Evolutionary conservation across 2,888 invertebrate species (phyloP).

Genomic region (Lapara coniferarum): DNA sequence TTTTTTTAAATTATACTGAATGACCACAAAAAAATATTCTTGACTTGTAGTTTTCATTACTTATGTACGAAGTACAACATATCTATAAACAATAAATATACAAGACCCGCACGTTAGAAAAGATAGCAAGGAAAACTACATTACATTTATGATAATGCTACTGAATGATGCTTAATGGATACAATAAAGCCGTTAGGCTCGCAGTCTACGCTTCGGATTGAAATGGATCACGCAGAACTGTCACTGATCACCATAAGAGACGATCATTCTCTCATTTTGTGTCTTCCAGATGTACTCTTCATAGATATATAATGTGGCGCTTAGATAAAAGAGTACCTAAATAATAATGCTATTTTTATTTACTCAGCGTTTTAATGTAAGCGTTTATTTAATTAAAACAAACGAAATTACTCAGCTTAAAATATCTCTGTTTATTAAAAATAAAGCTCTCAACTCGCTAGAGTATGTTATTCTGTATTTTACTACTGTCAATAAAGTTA

Average conservation of each 20-base stretch:
- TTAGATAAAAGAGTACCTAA: not conserved
- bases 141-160: constrained; percentile 12
- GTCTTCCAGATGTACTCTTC: not conserved
- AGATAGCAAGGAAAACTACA: not conserved
- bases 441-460: not conserved
- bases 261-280: not conserved
- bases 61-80: too few relatives aligned
- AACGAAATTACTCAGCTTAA: not conserved
- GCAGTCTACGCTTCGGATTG: constrained; percentile 17
- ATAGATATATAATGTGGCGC: not conserved
- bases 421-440: not conserved
- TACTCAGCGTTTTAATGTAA: constrained; percentile 6
- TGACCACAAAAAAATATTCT: too few relatives aligned
- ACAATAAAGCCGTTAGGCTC: constrained; percentile 20
- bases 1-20: too few relatives aligned
- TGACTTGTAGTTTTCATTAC: too few relatives aligned
- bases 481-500: constrained; percentile 6
- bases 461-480: not conserved
- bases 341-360: not conserved
- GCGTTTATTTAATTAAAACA: not conserved
- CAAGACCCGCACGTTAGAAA: not conserved
- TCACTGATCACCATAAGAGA: constrained; percentile 19
- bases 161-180: constrained; percentile 19
- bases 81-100: too few relatives aligned
- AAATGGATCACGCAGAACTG: constrained; percentile 18